A percentile compares a stretch with the other conserved stretches of the same genome.
Evolutionary conservation across 2,113 vertebrate genomes (phyloP).

Genomic region (Turdus rufiventris): DNA sequence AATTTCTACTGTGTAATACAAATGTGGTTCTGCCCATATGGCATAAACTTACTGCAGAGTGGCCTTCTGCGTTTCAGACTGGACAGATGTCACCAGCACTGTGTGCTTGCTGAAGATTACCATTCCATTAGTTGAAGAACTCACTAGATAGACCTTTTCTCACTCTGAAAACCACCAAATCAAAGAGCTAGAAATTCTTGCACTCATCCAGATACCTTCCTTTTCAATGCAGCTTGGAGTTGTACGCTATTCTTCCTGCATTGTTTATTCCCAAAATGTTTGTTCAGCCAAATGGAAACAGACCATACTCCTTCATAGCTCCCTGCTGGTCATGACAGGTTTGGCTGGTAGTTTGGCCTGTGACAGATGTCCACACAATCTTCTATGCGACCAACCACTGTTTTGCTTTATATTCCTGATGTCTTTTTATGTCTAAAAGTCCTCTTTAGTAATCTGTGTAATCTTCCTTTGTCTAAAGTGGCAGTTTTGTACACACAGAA

Average conservation of each 20-base stretch:
- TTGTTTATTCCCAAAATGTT: neutral
- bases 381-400: slow-evolving; percentile 24
- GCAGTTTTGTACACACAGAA: neutral
- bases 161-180: rapidly evolving
- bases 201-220: neutral
- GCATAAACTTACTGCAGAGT: neutral
- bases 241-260: neutral
- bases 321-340: neutral
- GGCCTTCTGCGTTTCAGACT: neutral
- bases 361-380: slow-evolving; percentile 25
- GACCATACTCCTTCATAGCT: neutral
- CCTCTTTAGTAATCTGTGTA: neutral
- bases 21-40: neutral
- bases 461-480: neutral
- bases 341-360: slow-evolving; percentile 30
- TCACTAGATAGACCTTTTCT: neutral
- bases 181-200: neutral
- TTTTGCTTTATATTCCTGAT: neutral
- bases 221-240: neutral
- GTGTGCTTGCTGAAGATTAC: neutral
- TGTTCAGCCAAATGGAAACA: neutral
- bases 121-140: neutral
- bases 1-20: neutral
- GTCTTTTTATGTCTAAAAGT: neutral
- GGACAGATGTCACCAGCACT: neutral